Conservation (phyloP, 2,113 vertebrate genomes). For the Saccopteryx leptura region DNA sequence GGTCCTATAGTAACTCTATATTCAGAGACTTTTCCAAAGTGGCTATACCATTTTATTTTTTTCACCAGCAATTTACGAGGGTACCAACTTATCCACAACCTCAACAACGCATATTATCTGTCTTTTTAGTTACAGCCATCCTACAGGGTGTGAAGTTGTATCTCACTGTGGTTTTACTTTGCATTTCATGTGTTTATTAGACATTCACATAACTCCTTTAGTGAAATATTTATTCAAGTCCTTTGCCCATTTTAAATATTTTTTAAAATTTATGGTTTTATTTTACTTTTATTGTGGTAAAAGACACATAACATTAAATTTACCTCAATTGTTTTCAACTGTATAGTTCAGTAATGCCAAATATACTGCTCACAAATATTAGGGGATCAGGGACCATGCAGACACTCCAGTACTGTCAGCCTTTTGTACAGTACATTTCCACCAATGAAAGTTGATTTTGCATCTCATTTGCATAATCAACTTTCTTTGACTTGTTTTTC, state of each 20-base stretch:
- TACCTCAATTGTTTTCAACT: not conserved
- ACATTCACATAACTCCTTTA: not conserved
- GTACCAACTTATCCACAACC: not conserved
- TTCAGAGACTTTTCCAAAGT: not conserved
- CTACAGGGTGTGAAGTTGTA: not conserved
- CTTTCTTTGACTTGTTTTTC: too few species aligned
- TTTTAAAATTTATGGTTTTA: not conserved
- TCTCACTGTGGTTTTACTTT: not conserved
- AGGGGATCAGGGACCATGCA: too few species aligned
- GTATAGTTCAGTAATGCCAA: not conserved
- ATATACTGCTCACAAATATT: not conserved
- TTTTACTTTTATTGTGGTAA: not conserved
- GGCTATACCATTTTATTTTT: not conserved
- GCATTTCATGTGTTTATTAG: not conserved
- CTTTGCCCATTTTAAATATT: not conserved
- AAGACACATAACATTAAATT: not conserved
- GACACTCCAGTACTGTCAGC: too few species aligned
- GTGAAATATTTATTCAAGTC: conserved; percentile 11
- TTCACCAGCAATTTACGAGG: not conserved
- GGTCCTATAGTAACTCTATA: not conserved
- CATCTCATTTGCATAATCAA: too few species aligned
- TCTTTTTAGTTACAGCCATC: not conserved
- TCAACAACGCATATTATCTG: not conserved
- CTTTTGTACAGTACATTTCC: too few species aligned
- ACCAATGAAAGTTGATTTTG: too few species aligned